Evolutionary conservation across 2,113 vertebrate genomes (phyloP), one percentile per base, ranked within the genome.

Genomic region (Nansenia antarctica): DNA sequence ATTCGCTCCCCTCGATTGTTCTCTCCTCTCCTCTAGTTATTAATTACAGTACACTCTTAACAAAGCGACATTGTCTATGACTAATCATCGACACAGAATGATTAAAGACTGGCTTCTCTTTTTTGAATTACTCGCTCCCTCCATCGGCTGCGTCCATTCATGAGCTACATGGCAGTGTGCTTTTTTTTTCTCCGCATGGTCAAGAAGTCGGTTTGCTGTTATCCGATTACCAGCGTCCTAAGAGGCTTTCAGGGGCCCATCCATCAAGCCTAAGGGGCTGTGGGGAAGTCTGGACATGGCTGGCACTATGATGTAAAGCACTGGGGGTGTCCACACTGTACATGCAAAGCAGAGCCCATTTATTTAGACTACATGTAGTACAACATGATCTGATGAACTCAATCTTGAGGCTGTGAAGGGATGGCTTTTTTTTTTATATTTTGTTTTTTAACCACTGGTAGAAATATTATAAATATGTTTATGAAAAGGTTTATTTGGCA

Each of bases 51-150:
- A 68, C 80, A 88, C 82, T 84, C 83, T 87, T 80, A 88, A 90
- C 88, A 93, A 91, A 91, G 88, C 86, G 65, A 87, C 83, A 82
- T 83, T 87, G 87, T 90, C 86, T 82, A 79, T 83, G 82, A 87
- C 86, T 91, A 90, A 91, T 90, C 89, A 91, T 89, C 61, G 76
- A 87, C 86, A 81, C 70, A 42, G 74, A 76, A 82, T 90, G 88
- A 89, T 89, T 90, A 90, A 91, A 89, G 84, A 88, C 76, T 80
- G 69, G 76, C 80, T 73, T 63, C 42, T 70, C 73, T 82, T 85
- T 88, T 85, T 77, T 64, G 69, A 85, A 83, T 83, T 68, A 79
- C 80, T 82, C 9, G 60, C 70, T 61, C 74, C 67, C 9, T 62
- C 30, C 26, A 60, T 54, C 29, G 35, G 72, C 78, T n/a, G 55